Base-by-base conservation (phyloP, 1,140 invertebrate genomes). In the Potamilus streckersoni region DNA sequence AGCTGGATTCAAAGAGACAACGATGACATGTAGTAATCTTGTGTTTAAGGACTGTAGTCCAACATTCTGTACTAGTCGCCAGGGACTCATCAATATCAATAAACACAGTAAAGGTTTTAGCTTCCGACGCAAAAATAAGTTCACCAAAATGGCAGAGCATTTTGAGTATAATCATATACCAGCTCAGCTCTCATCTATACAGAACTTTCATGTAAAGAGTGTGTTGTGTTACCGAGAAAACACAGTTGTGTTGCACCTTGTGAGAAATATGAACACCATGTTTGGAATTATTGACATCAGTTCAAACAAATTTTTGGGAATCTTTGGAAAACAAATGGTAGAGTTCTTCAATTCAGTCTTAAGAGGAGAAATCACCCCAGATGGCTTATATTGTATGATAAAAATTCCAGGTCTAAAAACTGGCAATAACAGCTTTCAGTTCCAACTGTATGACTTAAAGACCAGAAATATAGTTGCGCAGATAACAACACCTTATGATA, bases 161-260 rank as follows among this genome's bases (percentile, higher is more conserved):
- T 90, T 90, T 83, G 89, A 90, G 64, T 90, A 90, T 82, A 90
- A 90, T 79, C 87, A 89, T 82, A 89, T 90, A 62, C 89, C 89
- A 67, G 89, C 89, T 58, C 89, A 90, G 70, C 82, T 90, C 67
- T 89, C 88, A 4, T 89, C 88, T 27, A 88, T 90, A 60, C 87
- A 90, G 72, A 89, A 90, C 74, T 90, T 90, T 74, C 88, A 88
- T 69, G 88, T 90, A 2, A 88, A 88, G 71, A 88, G 88, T 79
- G 88, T 90, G 14, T 71, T 90, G 16, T 90, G 89, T 78, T 88
- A 85, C 78, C 84, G 86, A 60, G 83, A 86, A 27, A 85, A 84
- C 57, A 84, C 85, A 14, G 85, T 88, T 4, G 79, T 89, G 17
- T 79, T 89, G 27, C 89, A 90, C 79, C 82, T 90, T 20, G 85